Base-by-base conservation (phyloP, 2,113 vertebrate species). In the Sakesphorus luctuosus region DNA sequence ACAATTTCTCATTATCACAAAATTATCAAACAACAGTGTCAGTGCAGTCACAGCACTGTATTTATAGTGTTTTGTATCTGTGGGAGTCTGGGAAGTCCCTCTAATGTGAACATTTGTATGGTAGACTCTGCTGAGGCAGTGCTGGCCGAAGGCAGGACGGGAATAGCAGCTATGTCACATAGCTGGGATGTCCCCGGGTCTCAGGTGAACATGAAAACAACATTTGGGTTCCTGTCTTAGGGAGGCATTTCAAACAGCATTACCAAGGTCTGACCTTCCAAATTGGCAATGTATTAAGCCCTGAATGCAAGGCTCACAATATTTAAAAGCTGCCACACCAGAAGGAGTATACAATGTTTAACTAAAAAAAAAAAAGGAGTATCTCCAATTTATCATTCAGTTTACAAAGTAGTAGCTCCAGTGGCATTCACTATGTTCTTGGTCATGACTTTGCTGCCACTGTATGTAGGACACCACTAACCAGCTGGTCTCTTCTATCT, bases 101-200 rank as follows among this genome's bases (percentile, higher is more conserved):
- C 31, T 49, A 44, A 6, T 23, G 35, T 50, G 25, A 47, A 15
- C 6, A 44, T 55, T 20, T 25, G 25, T 36, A 2, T 36, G 21
- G 16, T 7, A 10, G n/a, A 25, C 72, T 66, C 79, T 81, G 18
- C 4, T 21, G n/a, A 38, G 47, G 15, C 18, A 46, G 26, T 7
- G 29, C 35, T 55, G 52, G 25, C 7, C 13, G 2, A 18, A 47
- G 8, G 6, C 9, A 11, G 7, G 9, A 8, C 55, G 12, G 20
- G 15, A 21, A 12, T 1, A 38, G 40, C 26, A 31, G 28, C 43
- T 58, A 62, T 38, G 43, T 58, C n/a, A 78, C 25, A 8, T 13
- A 35, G 21, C 7, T 0, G 7, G 53, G 35, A 19, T n/a, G 14
- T 68, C 50, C 31, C 36, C 3, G 1, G 1, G 1, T 58, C 18